phyloP scores from a whole-genome alignment of 2,113 vertebrate species.

The Datnioides undecimradiatus region DNA sequence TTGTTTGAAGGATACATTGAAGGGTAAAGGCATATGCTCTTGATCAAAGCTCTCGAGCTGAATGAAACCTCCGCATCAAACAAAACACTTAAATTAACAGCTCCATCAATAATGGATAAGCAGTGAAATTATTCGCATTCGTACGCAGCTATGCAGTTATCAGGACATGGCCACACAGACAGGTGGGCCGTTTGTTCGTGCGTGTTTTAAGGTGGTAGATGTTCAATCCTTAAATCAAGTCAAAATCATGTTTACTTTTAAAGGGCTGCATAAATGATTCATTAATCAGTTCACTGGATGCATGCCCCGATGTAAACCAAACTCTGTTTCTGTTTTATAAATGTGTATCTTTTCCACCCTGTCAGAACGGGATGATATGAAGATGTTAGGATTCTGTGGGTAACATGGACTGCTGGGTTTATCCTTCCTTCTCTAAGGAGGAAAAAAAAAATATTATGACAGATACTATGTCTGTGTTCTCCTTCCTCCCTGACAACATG shows the following conservation, averaged over 20 bases:
- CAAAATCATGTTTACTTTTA: not conserved
- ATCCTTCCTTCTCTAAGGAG: slow-evolving; percentile 43
- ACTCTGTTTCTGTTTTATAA: slow-evolving; percentile 9
- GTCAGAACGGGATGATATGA: slow-evolving; percentile 47
- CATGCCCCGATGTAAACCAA: not conserved
- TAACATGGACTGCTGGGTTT: slow-evolving; percentile 59
- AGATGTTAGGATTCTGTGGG: slow-evolving; percentile 56
- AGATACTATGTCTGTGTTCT: slow-evolving; percentile 56
- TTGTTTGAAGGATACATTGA: slow-evolving; percentile 70
- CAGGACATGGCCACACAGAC: not conserved
- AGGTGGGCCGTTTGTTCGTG: not conserved
- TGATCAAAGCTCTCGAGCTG: slow-evolving; percentile 60
- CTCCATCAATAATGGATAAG: slow-evolving; percentile 13
- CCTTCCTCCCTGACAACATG: slow-evolving; percentile 34
- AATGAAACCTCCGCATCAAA: slow-evolving; percentile 54
- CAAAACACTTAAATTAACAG: slow-evolving; percentile 37
- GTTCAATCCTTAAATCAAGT: slow-evolving; percentile 10
- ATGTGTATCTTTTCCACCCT: slow-evolving; percentile 22
- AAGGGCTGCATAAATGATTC: slow-evolving; percentile 18
- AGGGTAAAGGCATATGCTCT: slow-evolving; percentile 57
- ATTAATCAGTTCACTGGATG: slow-evolving; percentile 2
- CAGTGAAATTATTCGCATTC: not conserved
- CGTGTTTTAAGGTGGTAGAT: not conserved
- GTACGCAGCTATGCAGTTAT: not conserved
- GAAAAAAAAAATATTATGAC: slow-evolving; percentile 45